Base-by-base conservation (phyloP, 2,888 invertebrate genomes). In the Lysandra bellargus region DNA sequence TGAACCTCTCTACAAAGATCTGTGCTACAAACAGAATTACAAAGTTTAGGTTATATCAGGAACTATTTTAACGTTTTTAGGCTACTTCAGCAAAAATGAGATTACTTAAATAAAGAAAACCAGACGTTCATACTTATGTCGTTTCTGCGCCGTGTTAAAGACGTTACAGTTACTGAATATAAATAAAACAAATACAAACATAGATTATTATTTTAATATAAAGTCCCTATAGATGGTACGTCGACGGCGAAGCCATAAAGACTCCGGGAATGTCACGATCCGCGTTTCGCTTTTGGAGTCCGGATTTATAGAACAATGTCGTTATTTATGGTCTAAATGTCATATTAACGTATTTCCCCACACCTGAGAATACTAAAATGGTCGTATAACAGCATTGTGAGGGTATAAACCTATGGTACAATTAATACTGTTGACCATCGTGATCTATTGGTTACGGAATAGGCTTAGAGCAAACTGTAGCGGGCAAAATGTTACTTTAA, bases 231-330 rank as follows among this genome's bases (percentile, higher is more conserved):
- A 23, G 49, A n/a, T 49, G 14, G 44, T 77, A 33, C 5, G 7
- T 77, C 12, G 23, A 77, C n/a, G 53, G 61, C 49, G 7, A 23
- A 30, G 77, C 57, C 14, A 78, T 57, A 75, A 37, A 73, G 76
- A 57, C 76, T 53, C 57, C 53, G 76, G 49, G 76, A 76, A 76
- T 76, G 76, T 76, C 76, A 76, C 76, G 76, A 76, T 57, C 57
- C 57, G 76, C 53, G 49, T 76, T 76, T 76, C 76, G 49, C 76
- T 76, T 76, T 76, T 76, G 53, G 76, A 53, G 30, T 53, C 12
- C 40, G 64, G 77, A 78, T 79, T 82, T 82, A 81, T 78, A 79
- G 79, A 81, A 81, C 78, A 78, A 33, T 23, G 40, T 17, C 23
- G 49, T 53, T 76, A 53, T 76, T 76, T 76, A 76, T 76, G 76